Evolutionary conservation across 1,140 invertebrate genomes (phyloP), one percentile per base, ranked within the genome.

Genomic region (Tachypleus tridentatus): DNA sequence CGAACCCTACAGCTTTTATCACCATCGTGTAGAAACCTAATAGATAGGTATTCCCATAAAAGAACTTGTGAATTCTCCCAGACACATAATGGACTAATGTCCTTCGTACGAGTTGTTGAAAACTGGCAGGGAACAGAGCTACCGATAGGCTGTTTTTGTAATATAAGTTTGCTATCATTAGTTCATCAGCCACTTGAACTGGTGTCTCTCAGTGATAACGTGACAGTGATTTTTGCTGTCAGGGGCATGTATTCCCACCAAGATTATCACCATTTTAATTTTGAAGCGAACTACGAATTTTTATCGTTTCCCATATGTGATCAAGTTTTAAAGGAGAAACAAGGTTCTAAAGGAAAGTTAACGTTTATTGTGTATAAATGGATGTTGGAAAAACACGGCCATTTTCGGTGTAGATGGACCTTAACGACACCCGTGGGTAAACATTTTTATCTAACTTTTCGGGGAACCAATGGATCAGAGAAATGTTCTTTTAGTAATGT

Each of bases 251-350:
- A 85, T 58, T 82, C 87, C 0, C 78, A 84, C 5, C 89, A 93
- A 71, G 91, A 94, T 77, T 91, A 88, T 73, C 83, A 86, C 61
- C 86, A 87, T 63, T 82, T 91, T 56, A 86, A 84, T 65, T 92
- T 93, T 74, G 88, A 92, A 76, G 91, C 86, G 29, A 84, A 82
- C 11, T 89, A 86, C 72, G 88, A 91, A 73, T 91, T 91, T n/a
- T 79, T 90, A 1, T 84, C 87, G 72, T 81, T 84, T 60, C 77
- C 83, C 29, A 76, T 80, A 48, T 91, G 89, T 73, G 68, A 70
- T 7, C 66, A 61, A 4, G 67, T 62, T n/a, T 61, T 67, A 4
- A 58, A 61, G 5, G 48, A 63, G 29, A 71, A 65, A 29, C 68
- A 67, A n/a, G 64, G 66, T 29, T 70, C 66, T 7, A 67, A 71